phyloP scores from a whole-genome alignment of 2,113 vertebrate genomes.

The Hylia prasina region DNA sequence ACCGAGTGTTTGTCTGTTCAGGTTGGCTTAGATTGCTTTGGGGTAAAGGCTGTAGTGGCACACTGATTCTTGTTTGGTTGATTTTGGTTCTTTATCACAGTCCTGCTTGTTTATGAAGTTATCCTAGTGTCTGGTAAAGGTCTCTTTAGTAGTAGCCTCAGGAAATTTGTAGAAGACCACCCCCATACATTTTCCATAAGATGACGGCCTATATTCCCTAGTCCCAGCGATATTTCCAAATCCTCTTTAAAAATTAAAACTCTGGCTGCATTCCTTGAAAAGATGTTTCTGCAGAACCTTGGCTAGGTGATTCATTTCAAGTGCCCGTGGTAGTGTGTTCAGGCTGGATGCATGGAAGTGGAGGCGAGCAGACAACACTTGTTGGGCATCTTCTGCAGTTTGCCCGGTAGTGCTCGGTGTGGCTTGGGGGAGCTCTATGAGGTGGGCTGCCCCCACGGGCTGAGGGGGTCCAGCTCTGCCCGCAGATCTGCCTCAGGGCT shows the following conservation, averaged over 20 bases:
- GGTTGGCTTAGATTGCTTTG: neutral
- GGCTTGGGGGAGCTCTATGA: fast-evolving
- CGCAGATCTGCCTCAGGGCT: neutral
- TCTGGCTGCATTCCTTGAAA: neutral
- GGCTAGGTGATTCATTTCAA: neutral
- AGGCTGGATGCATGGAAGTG: fast-evolving
- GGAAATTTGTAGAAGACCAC: neutral
- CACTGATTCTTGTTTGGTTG: neutral
- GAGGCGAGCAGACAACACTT: neutral
- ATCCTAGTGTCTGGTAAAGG: neutral
- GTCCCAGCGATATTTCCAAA: neutral
- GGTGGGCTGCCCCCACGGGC: neutral
- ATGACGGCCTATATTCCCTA: neutral
- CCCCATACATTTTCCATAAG: neutral
- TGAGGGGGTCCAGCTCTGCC: neutral
- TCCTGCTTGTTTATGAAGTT: neutral
- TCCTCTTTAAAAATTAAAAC: neutral
- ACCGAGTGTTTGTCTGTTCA: neutral
- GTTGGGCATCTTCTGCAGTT: fast-evolving
- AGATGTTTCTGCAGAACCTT: neutral
- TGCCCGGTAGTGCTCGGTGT: fast-evolving
- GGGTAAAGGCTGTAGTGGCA: neutral
- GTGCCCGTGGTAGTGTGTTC: neutral
- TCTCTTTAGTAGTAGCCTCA: neutral
- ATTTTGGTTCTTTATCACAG: neutral